A percentile compares a stretch with the other conserved stretches of the same genome.
These are phyloP conservation scores for Platycercus adscitus DNA, from an alignment of 2,113 vertebrate genomes.

Conservation along the genomic window DNA sequence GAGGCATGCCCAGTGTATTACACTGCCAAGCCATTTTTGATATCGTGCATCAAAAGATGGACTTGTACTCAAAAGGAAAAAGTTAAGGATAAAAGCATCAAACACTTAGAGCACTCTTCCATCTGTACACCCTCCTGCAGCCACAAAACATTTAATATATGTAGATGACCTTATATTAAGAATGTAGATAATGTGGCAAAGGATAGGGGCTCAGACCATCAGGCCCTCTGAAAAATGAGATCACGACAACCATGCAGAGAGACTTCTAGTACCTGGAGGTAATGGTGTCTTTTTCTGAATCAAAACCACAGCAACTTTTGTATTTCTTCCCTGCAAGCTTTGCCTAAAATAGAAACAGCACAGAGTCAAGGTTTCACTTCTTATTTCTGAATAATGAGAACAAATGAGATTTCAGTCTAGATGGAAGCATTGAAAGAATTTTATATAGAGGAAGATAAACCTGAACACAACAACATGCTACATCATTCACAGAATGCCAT, in stretches of 20 bases:
- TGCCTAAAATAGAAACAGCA: slow-evolving; percentile 75
- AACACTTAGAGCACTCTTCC: neutral
- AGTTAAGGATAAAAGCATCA: neutral
- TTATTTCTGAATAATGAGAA: neutral
- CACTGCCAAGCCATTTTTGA: neutral
- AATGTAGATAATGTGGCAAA: neutral
- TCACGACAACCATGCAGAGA: neutral
- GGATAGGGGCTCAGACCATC: neutral
- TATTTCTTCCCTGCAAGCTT: slow-evolving; percentile 96
- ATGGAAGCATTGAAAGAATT: neutral
- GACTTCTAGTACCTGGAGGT: slow-evolving; percentile 87
- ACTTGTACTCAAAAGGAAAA: neutral
- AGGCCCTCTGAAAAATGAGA: neutral
- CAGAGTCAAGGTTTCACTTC: neutral
- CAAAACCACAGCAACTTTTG: slow-evolving; percentile 97
- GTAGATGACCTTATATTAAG: neutral
- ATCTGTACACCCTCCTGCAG: neutral
- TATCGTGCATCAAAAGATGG: neutral
- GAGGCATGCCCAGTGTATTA: accelerated
- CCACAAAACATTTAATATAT: neutral
- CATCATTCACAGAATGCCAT: neutral
- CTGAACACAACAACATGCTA: neutral
- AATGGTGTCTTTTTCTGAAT: slow-evolving; percentile 98
- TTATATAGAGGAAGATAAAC: neutral
- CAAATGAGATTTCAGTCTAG: neutral